Percentiles rank a stretch among this genome's conserved stretches.
These are phyloP conservation scores for Orgyia antiqua DNA, from an alignment of 2,888 invertebrate genomes.

Conservation along the genomic window DNA sequence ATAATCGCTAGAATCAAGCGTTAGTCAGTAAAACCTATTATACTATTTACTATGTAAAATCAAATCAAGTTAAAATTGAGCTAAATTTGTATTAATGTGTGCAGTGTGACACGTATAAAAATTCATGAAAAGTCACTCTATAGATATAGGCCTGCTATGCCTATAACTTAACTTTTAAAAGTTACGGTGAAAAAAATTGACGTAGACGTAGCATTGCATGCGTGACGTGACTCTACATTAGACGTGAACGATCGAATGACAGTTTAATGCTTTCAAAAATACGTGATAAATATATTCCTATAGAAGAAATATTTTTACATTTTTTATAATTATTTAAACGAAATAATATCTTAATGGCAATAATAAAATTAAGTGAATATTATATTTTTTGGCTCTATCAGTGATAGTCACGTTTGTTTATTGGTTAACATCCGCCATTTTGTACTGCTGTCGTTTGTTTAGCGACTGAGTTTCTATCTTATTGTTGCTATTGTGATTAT, in stretches of 20 bases:
- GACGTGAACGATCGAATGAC: conserved; percentile 70
- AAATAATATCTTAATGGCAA: conserved; percentile 34
- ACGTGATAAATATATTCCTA: conserved; percentile 51
- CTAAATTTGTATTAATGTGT: no score
- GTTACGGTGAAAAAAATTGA: no score
- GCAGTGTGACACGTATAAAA: no score
- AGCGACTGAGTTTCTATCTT: conserved; percentile 67
- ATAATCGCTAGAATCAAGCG: no score
- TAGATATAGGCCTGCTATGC: no score
- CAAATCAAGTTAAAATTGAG: no score
- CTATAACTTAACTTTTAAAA: no score
- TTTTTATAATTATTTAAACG: conserved; percentile 54
- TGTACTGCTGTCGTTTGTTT: conserved; percentile 78
- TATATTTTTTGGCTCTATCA: conserved; percentile 40
- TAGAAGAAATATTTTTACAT: conserved; percentile 60
- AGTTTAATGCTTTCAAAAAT: conserved; percentile 61
- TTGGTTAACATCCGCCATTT: conserved; percentile 78
- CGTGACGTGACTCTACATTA: conserved; percentile 39
- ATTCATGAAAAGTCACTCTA: no score
- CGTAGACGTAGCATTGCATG: conserved; percentile 30
- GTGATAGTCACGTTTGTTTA: conserved; percentile 75
- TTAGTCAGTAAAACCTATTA: no score
- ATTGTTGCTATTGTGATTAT: conserved; percentile 64
- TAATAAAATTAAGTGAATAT: conserved; percentile 44
- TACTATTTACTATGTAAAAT: no score